Evolutionary conservation across 2,113 vertebrate species (phyloP).

Genomic region (Cranoglanis bouderius): DNA sequence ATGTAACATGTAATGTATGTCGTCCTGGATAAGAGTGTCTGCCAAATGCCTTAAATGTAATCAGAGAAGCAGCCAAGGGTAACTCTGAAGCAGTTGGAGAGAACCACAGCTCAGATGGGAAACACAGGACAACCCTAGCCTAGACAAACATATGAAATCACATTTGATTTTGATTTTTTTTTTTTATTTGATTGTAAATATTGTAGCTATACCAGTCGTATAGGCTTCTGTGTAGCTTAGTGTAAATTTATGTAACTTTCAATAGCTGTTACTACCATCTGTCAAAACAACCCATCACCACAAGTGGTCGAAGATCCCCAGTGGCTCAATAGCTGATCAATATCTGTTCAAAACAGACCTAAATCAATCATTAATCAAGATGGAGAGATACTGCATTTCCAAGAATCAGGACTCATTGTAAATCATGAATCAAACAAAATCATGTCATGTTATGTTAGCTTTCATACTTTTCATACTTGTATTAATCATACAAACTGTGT

Average conservation of each 20-base stretch:
- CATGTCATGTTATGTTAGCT: background rate
- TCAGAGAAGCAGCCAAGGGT: background rate
- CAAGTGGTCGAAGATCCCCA: conserved; percentile 21
- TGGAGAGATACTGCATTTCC: background rate
- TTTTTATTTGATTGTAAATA: background rate
- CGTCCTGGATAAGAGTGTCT: background rate
- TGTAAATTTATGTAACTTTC: conserved; percentile 57
- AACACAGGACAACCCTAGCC: background rate
- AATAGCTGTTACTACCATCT: conserved; percentile 55
- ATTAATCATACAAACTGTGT: background rate
- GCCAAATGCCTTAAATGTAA: background rate
- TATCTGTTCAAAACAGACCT: conserved; percentile 25
- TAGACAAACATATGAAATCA: background rate
- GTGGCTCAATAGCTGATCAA: conserved; percentile 5
- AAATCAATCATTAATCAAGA: conserved; percentile 14
- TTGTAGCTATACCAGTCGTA: background rate
- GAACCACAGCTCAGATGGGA: background rate
- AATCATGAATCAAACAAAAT: background rate
- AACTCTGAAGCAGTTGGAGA: background rate
- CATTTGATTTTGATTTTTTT: too few species aligned
- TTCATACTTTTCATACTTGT: background rate
- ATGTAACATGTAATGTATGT: background rate
- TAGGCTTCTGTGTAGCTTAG: background rate
- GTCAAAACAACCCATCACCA: conserved; percentile 57
- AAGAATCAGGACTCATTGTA: background rate